phyloP scores from a whole-genome alignment of 2,888 invertebrate species.

The Neria commutata region DNA sequence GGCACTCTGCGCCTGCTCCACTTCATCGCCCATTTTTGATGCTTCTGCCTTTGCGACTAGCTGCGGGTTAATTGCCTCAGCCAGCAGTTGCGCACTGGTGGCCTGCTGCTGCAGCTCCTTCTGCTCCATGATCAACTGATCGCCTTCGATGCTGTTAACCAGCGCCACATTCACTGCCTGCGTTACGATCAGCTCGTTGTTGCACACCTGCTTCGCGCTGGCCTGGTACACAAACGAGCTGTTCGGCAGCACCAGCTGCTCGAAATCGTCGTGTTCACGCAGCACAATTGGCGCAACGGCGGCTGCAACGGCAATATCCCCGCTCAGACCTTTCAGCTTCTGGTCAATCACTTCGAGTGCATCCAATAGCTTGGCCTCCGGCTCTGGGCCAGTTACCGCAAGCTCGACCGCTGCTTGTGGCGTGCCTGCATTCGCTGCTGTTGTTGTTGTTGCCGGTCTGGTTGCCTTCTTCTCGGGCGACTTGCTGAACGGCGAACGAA shows the following conservation, averaged over 20 bases:
- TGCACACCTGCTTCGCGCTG: conserved; percentile 54
- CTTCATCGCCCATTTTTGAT: not conserved
- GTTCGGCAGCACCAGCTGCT: conserved; percentile 66
- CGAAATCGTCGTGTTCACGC: conserved; percentile 47
- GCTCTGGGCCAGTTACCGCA: conserved; percentile 28
- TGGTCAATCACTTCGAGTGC: conserved; percentile 55
- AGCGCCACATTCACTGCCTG: conserved; percentile 58
- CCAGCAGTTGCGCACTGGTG: not conserved
- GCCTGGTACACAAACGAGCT: conserved; percentile 71
- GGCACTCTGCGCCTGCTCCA: not conserved
- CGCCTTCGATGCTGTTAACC: conserved; percentile 55
- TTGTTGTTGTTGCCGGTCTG: conserved; percentile 4
- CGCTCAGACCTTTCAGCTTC: conserved; percentile 47
- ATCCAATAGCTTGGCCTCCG: conserved; percentile 50
- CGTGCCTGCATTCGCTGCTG: not conserved
- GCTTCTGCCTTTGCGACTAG: not conserved
- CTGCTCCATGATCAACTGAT: conserved; percentile 47
- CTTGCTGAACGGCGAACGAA: conserved; percentile 44
- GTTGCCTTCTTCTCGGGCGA: conserved; percentile 34
- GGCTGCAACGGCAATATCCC: conserved; percentile 11
- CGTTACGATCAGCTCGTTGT: conserved; percentile 42
- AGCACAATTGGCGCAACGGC: conserved; percentile 25
- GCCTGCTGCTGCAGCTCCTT: conserved; percentile 35
- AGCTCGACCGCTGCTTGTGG: not conserved
- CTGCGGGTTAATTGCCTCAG: not conserved